Conservation (phyloP, 2,888 invertebrate species). For the Athetis lepigone region DNA sequence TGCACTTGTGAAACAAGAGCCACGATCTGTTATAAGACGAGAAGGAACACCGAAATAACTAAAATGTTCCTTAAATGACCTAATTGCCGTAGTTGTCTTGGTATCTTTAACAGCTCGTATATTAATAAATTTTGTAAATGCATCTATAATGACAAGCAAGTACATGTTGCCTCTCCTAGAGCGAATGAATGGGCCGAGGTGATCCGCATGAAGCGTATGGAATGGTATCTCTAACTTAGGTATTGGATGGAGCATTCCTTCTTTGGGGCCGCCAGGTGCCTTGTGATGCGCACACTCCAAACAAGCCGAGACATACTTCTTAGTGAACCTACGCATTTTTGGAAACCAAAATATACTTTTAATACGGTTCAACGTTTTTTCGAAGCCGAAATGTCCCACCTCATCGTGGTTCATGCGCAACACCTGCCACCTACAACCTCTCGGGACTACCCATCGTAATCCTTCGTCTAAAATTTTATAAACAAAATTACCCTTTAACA, state of each 20-base stretch:
- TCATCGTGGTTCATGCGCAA: slow-evolving; percentile 7
- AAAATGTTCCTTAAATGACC: slow-evolving; percentile 17
- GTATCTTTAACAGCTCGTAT: slow-evolving; percentile 21
- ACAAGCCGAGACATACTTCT: too few relatives aligned
- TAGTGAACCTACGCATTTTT: too few relatives aligned
- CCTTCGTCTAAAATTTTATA: slow-evolving; percentile 8
- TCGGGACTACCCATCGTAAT: slow-evolving; percentile 7
- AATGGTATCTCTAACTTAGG: slow-evolving; percentile 25
- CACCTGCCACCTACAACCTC: not conserved
- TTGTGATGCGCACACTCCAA: slow-evolving; percentile 29
- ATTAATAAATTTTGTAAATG: slow-evolving; percentile 26
- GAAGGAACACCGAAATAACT: slow-evolving; percentile 24
- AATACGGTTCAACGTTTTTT: not conserved
- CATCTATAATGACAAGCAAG: slow-evolving; percentile 18
- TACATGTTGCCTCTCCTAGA: slow-evolving; percentile 21
- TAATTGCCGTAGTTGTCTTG: slow-evolving; percentile 18
- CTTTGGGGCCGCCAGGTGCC: slow-evolving; percentile 9
- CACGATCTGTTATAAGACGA: slow-evolving; percentile 23
- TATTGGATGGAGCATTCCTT: slow-evolving; percentile 22
- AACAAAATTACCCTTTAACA: not conserved
- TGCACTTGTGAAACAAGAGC: slow-evolving; percentile 18
- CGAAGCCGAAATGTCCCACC: slow-evolving; percentile 5
- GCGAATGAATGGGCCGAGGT: slow-evolving; percentile 30
- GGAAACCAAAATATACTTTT: slow-evolving; percentile 8
- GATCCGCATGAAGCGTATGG: slow-evolving; percentile 26